These are phyloP conservation scores for Channa striata DNA, from an alignment of 2,797 vertebrate genomes.

Conservation along the genomic window DNA sequence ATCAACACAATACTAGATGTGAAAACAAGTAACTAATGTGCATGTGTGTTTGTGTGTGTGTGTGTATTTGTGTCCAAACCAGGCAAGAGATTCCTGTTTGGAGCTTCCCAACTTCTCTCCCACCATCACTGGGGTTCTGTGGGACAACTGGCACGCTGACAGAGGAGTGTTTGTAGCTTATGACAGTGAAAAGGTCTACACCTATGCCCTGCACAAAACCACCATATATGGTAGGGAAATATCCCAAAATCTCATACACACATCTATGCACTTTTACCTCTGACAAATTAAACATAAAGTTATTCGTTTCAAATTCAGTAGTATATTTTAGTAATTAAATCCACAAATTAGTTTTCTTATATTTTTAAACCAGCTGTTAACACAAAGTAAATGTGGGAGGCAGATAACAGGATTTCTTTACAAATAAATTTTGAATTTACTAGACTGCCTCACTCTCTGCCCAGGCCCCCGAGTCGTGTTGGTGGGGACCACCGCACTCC, in stretches of 20 bases:
- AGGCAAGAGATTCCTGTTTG: constrained; percentile 88
- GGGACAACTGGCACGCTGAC: constrained; percentile 95
- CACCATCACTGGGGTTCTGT: constrained; percentile 93
- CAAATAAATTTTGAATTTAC: background rate
- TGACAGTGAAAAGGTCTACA: constrained; percentile 95
- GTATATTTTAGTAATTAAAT: background rate
- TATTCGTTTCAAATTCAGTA: no score
- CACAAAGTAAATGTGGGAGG: background rate
- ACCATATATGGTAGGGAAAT: constrained; percentile 90
- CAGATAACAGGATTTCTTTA: no score
- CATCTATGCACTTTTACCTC: background rate
- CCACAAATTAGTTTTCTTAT: background rate
- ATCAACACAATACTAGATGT: background rate
- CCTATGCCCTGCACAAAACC: constrained; percentile 93
- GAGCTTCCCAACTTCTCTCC: constrained; percentile 96
- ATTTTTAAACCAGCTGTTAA: background rate
- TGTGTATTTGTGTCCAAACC: constrained; percentile 30
- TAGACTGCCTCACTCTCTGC: background rate
- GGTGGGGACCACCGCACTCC: constrained; percentile 90
- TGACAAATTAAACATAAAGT: background rate
- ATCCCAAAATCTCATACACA: background rate
- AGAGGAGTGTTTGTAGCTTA: constrained; percentile 93
- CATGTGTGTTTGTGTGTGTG: background rate
- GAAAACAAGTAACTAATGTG: background rate
- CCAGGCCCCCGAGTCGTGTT: constrained; percentile 91